Base-by-base conservation (phyloP, 2,113 vertebrate genomes). In the Euleptes europaea region DNA sequence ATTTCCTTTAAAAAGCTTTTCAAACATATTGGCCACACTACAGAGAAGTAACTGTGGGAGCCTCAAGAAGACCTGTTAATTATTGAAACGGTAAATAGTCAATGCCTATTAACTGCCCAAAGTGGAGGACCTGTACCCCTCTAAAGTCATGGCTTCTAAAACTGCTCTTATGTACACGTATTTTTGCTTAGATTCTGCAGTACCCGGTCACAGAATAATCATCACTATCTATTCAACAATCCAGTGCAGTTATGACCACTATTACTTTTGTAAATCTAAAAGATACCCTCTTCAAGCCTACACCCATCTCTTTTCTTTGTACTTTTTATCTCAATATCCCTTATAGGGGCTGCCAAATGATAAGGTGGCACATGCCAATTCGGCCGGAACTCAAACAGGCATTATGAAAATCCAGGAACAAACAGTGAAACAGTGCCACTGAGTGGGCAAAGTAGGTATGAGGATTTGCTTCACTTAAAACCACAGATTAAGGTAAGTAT, bases 361-460 rank as follows among this genome's bases (percentile, higher is more conserved):
- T 73, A 19, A 31, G 31, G 8, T 40, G 38, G 54, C 51, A 14
- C 19, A n/a, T 72, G 70, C 5, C 38, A 33, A 17, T 26, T 28
- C 9, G 38, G 15, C 71, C 12, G 31, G 15, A 21, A 38, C 33
- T 74, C 10, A 74, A 14, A 14, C 1, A 66, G 44, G 40, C 13
- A 47, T 73, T 38, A 83, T 66, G 19, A 71, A 44, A n/a, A 78
- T 42, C 23, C n/a, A 54, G 21, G 17, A 75, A 82, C 9, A 63
- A 78, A 0, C 1, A 88, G 84, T 78, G 83, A 84, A 88, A 93
- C 85, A 95, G 86, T 91, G 94, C 95, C 96, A 92, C 84, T 95
- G 82, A 78, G 88, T 94, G 95, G 95, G 85, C 60, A 51, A 84
- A 13, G 0, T 3, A 13, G 38, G 90, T 0, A 93, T 73, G 49